Evolutionary conservation across 2,113 vertebrate genomes (phyloP).

Genomic region (Chauna torquata): DNA sequence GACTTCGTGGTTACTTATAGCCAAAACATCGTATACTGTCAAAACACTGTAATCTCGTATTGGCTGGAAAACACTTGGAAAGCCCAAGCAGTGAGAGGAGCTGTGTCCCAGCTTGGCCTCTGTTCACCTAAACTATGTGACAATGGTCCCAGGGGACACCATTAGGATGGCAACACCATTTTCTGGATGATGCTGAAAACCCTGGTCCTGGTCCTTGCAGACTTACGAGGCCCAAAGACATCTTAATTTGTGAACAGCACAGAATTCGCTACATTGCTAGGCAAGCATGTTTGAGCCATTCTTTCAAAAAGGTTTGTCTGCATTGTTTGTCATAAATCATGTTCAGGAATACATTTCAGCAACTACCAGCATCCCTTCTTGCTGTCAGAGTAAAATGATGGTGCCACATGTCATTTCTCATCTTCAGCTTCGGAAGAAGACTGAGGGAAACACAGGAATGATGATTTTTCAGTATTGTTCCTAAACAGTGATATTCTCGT

Average conservation of each 20-base stretch:
- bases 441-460: background rate
- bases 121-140: background rate
- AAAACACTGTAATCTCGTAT: background rate
- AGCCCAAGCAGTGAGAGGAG: background rate
- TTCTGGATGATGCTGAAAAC: background rate
- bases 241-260: background rate
- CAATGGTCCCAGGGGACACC: no score
- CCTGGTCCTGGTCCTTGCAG: background rate
- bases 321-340: background rate
- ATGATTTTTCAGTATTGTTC: background rate
- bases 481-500: background rate
- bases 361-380: background rate
- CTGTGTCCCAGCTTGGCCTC: background rate
- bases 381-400: background rate
- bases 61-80: background rate
- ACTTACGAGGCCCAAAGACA: background rate
- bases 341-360: background rate
- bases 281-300: background rate
- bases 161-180: background rate
- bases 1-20: rapidly evolving
- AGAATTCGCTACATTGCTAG: no score
- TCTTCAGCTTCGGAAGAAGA: background rate
- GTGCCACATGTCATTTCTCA: background rate
- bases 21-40: background rate
- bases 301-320: background rate